Conservation (phyloP, 1,140 invertebrate genomes). For the Carcinoscorpius rotundicauda region DNA sequence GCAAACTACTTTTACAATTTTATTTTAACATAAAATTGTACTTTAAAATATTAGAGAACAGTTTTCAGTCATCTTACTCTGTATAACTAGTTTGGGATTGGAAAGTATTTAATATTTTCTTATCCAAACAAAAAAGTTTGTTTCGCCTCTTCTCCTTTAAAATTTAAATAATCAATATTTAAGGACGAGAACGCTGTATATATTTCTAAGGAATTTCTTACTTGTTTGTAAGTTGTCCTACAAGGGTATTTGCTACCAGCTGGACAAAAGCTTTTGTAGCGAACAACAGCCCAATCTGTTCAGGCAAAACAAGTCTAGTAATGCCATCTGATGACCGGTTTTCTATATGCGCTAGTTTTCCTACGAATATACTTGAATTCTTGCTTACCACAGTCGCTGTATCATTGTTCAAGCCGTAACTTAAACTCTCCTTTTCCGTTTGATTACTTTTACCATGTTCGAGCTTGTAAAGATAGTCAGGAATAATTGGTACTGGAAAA, state of each 20-base stretch:
- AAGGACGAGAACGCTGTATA: too few species aligned
- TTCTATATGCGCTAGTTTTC: slow-evolving; percentile 41
- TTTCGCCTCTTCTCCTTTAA: too few species aligned
- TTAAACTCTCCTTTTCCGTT: slow-evolving; percentile 7
- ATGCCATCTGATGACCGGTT: slow-evolving; percentile 26
- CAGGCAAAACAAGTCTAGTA: slow-evolving; percentile 22
- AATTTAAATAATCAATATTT: too few species aligned
- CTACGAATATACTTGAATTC: background rate
- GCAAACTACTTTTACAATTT: too few species aligned
- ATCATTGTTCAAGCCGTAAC: slow-evolving; percentile 1
- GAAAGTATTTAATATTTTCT: too few species aligned
- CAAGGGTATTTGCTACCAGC: slow-evolving; percentile 64
- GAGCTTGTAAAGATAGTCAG: slow-evolving; percentile 57
- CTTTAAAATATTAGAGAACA: too few species aligned
- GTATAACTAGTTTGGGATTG: too few species aligned
- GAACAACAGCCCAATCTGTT: slow-evolving; percentile 61
- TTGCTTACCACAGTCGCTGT: background rate
- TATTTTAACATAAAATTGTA: too few species aligned
- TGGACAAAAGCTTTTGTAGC: slow-evolving; percentile 79
- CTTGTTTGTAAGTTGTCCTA: slow-evolving; percentile 54
- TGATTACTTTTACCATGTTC: slow-evolving; percentile 30
- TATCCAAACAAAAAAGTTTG: too few species aligned
- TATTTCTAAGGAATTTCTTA: slow-evolving; percentile 12
- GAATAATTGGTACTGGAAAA: slow-evolving; percentile 67
- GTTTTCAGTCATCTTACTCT: too few species aligned